Percentiles rank a stretch among this genome's conserved stretches.
These are phyloP conservation scores for Sesamia nonagrioides DNA, from an alignment of 1,140 invertebrate species.

Conservation along the genomic window DNA sequence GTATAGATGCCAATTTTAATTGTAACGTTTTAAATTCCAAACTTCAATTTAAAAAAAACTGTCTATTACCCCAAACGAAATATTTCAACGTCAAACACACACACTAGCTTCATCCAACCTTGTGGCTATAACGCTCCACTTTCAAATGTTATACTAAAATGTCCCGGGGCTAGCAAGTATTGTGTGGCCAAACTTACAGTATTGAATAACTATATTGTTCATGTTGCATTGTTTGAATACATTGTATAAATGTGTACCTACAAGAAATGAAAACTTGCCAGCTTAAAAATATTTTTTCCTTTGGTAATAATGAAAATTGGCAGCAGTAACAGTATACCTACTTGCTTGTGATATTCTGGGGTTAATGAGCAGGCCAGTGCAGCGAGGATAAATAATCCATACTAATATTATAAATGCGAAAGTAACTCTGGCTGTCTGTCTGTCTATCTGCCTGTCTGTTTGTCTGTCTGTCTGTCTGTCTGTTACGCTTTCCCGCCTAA, in stretches of 20 bases:
- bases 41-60: not conserved
- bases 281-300: constrained; percentile 1
- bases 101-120: constrained; percentile 15
- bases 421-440: too few relatives aligned
- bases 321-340: too few relatives aligned
- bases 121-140: constrained; percentile 17
- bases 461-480: too few relatives aligned
- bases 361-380: too few relatives aligned
- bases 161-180: not conserved
- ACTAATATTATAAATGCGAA: too few relatives aligned
- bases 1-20: too few relatives aligned
- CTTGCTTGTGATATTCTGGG: too few relatives aligned
- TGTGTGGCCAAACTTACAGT: not conserved
- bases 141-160: constrained; percentile 18
- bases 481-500: too few relatives aligned
- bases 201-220: constrained; percentile 43
- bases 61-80: not conserved
- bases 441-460: too few relatives aligned
- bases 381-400: too few relatives aligned
- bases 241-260: not conserved
- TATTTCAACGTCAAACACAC: not conserved
- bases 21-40: not conserved
- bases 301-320: too few relatives aligned
- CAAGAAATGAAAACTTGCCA: not conserved
- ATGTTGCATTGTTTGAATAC: constrained; percentile 27